These are phyloP conservation scores for Pristionchus entomophagus DNA, from an alignment of 2,888 invertebrate species.

Conservation along the genomic window DNA sequence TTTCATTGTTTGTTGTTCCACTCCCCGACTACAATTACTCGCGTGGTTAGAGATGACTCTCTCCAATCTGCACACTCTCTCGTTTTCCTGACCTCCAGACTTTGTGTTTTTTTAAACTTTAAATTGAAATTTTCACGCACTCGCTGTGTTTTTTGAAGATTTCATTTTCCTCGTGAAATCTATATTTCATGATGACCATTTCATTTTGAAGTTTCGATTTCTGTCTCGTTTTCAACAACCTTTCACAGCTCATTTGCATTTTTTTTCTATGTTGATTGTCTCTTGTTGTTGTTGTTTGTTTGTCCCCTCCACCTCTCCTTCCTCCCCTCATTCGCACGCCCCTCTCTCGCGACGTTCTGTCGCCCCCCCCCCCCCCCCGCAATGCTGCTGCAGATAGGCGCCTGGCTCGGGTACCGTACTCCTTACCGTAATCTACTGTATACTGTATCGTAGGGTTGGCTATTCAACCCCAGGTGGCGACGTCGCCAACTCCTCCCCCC, in stretches of 20 bases:
- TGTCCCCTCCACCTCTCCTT: background rate
- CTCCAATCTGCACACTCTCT: too few species aligned
- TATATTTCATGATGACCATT: too few species aligned
- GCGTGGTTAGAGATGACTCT: too few species aligned
- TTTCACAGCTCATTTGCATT: too few species aligned
- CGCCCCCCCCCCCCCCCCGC: background rate
- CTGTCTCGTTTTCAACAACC: too few species aligned
- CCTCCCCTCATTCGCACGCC: constrained; percentile 6
- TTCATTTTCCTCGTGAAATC: too few species aligned
- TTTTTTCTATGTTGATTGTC: too few species aligned
- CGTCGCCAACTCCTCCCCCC: background rate
- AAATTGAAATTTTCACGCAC: background rate
- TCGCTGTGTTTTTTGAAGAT: background rate
- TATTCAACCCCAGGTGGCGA: background rate
- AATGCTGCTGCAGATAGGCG: constrained; percentile 19
- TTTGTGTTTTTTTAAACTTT: background rate
- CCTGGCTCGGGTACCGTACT: constrained; percentile 9
- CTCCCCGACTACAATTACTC: background rate
- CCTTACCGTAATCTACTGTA: too few species aligned
- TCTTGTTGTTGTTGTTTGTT: too few species aligned
- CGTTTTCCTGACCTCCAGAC: too few species aligned
- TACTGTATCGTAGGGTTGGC: background rate
- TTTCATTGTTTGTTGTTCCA: background rate
- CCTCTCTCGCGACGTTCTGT: background rate
- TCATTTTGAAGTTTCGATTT: too few species aligned